These are phyloP conservation scores for Dolomedes plantarius DNA, from an alignment of 2,888 invertebrate species.

Conservation along the genomic window DNA sequence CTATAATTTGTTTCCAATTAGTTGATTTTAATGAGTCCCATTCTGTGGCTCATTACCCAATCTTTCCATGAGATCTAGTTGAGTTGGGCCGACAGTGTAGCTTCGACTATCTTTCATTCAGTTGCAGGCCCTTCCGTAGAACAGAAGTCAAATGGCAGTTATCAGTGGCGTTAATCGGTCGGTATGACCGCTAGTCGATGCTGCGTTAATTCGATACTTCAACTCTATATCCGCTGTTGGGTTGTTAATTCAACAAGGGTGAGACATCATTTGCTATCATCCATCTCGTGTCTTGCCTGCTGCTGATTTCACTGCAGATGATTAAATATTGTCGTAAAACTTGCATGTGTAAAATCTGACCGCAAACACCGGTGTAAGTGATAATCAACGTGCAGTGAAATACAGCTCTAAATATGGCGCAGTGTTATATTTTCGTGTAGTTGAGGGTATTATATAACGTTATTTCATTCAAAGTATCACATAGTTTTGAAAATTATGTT, in stretches of 20 bases:
- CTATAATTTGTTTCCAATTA: constrained; percentile 3
- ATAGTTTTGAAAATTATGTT: no score
- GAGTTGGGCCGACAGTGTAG: not conserved
- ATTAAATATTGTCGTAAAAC: not conserved
- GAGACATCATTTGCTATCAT: constrained; percentile 11
- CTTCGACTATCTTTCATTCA: not conserved
- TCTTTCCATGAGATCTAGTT: not conserved
- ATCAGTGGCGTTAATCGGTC: not conserved
- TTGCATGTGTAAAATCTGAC: not conserved
- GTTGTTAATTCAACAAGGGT: constrained; percentile 9
- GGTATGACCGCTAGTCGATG: not conserved
- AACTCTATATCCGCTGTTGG: not conserved
- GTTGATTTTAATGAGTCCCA: not conserved
- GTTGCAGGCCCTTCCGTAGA: not conserved
- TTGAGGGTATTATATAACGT: no score
- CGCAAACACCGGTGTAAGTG: not conserved
- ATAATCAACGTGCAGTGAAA: no score
- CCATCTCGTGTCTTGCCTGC: not conserved
- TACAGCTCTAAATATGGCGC: no score
- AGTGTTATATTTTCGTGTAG: no score
- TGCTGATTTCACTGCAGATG: not conserved
- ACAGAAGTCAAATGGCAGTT: constrained; percentile 14
- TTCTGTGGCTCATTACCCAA: not conserved
- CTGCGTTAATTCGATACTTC: constrained; percentile 17
- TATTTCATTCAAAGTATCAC: no score